Evolutionary conservation across 2,888 invertebrate species (phyloP), one percentile per base, ranked within the genome.

Genomic region (Palloptera scutellata): DNA sequence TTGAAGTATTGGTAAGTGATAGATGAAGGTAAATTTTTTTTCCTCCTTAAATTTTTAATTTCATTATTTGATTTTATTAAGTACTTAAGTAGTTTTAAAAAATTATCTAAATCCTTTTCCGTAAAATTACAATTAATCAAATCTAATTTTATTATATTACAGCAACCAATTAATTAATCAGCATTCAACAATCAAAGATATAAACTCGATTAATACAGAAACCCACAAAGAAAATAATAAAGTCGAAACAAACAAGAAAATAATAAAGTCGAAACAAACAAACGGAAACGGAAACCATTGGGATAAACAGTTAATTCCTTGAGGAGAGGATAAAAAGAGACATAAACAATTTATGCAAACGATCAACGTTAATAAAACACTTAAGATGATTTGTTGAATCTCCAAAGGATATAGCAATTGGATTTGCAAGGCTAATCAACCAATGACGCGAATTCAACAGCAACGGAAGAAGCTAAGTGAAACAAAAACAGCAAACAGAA

Each of bases 341-440:
- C 70, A 68, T 69, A 61, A 64, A 61, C 64, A 71, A 68, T 70
- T 70, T 65, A 67, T 60, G 61, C 51, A 68, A 73, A 60, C 59
- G 67, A 69, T 58, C 20, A 64, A 64, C 77, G 74, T 75, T 73
- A 78, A 75, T 79, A 76, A 79, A 78, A 78, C 75, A 77, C 72
- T 76, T 76, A 78, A 81, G 75, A 69, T 72, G 74, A 71, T 72
- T 66, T 72, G 66, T 67, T 75, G 48, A 53, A 55, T 58, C 51
- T 55, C 48, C 8, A 64, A 66, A 45, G 20, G 66, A 54, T 62
- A 64, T 55, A 55, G 57, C 66, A 52, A 61, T 48, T 63, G 45
- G 61, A 51, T 61, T 54, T 67, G 53, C 45, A 43, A 62, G 51
- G 43, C 54, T 69, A 61, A 64, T 63, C 65, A 70, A 70, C 69